Percentiles rank a stretch among this genome's conserved stretches.
Conservation (phyloP, 2,113 vertebrate genomes). For the Telmatochromis sp. region DNA sequence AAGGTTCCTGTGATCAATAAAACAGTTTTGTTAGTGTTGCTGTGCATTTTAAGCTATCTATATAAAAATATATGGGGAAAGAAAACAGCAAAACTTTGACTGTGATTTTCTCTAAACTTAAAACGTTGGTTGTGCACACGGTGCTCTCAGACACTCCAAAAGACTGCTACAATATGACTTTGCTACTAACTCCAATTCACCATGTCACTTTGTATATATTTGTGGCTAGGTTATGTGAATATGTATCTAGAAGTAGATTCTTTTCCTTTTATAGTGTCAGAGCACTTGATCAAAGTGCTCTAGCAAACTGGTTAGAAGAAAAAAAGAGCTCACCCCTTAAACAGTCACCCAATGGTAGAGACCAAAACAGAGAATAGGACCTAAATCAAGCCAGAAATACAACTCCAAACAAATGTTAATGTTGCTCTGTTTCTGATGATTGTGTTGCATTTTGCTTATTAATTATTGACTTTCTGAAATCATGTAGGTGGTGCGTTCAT, state of each 20-base stretch:
- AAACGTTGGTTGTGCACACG: rapidly evolving
- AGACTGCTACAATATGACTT: neutral
- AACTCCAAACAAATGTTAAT: neutral
- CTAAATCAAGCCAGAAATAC: neutral
- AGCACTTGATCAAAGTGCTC: neutral
- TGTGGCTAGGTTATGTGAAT: neutral
- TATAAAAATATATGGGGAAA: neutral
- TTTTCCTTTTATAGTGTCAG: neutral
- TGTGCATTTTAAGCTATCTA: neutral
- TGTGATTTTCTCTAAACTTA: neutral
- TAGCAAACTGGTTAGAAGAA: neutral
- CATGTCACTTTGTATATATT: neutral
- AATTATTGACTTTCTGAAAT: neutral
- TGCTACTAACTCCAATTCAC: neutral
- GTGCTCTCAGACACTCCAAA: neutral
- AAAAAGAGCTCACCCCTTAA: neutral
- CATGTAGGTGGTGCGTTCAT: neutral
- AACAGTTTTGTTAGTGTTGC: neutral
- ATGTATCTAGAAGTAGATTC: rapidly evolving
- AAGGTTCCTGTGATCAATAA: neutral
- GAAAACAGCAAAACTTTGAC: neutral
- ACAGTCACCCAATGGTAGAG: neutral
- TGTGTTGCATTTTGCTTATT: neutral
- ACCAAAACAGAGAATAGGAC: neutral
- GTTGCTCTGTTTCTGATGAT: neutral